Evolutionary conservation across 2,888 invertebrate genomes (phyloP), one percentile per base, ranked within the genome.

Genomic region (Eupithecia inturbata): DNA sequence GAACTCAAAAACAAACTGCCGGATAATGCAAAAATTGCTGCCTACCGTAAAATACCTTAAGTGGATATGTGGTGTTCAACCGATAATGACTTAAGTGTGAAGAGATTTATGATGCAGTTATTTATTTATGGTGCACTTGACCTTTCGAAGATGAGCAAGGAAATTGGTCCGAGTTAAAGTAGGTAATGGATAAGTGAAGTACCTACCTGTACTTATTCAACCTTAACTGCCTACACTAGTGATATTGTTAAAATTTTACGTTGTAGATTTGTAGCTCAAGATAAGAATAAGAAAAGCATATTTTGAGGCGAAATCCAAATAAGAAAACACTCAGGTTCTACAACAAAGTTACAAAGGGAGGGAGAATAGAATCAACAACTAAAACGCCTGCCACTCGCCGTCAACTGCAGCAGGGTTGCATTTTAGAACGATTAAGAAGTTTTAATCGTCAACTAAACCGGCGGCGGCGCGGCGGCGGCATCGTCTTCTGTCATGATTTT

Each of bases 51-150:
- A 16, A 31, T n/a, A n/a, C 6, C 19, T 3, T 19, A 0, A 4
- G 12, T 22, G 12, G 66, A 66, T 22, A 66, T 22, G 22, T 66
- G 26, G 22, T n/a, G 66, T 26, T 39, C 66, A 66, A 22, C 66
- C 22, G 73, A 76, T 76, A 73, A 76, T 76, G 71, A 71, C 76
- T 76, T 76, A 76, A 73, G 76, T 76, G 73, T 68, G 53, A 71
- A 71, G 68, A 39, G 76, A 76, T 76, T 76, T 73, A 76, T 71
- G 22, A 62, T 53, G 49, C 69, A 62, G 68, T 71, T 75, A 66
- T 73, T 75, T 73, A 73, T 71, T 75, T 75, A 72, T 67, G 16
- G 64, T 68, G 68, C 49, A 62, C 71, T 73, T 76, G 73, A 71
- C 73, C 68, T 76, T 76, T 76, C 22, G 67, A 70, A 69, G 75